Evolutionary conservation across 1,140 invertebrate species (phyloP).

Genomic region (Platyscapa corneri): DNA sequence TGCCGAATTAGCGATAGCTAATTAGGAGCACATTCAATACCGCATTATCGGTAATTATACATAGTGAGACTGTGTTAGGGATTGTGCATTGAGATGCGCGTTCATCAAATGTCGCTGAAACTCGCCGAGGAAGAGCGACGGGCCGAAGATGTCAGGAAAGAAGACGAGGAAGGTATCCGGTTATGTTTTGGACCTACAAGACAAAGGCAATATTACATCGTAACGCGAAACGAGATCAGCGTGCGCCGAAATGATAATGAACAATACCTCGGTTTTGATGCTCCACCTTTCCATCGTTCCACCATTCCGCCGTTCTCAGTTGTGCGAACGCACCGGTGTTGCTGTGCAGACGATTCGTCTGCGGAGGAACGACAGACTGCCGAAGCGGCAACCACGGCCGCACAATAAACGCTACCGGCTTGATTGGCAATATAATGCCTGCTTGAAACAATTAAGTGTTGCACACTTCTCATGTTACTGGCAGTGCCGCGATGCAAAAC

Average conservation of each 20-base stretch:
- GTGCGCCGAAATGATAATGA: not conserved
- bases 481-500: not conserved
- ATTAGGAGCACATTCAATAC: too few species aligned
- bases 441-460: conserved; percentile 61
- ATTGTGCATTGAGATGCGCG: not conserved
- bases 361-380: not conserved
- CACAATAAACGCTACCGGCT: conserved; percentile 50
- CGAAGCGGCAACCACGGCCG: conserved; percentile 12
- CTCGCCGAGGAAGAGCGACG: not conserved
- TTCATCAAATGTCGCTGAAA: not conserved
- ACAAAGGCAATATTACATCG: conserved; percentile 4
- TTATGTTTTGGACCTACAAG: not conserved
- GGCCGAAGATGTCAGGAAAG: not conserved
- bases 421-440: conserved; percentile 66
- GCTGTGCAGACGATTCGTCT: not conserved
- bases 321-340: not conserved
- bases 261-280: conserved; percentile 15
- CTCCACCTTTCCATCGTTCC: too few species aligned
- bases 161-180: not conserved
- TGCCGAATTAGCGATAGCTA: too few species aligned
- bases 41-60: not conserved
- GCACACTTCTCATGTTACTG: conserved; percentile 43
- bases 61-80: not conserved
- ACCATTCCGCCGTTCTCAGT: too few species aligned
- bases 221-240: conserved; percentile 26